Conservation (phyloP, 1,140 invertebrate species). For the Papilio helenus region DNA sequence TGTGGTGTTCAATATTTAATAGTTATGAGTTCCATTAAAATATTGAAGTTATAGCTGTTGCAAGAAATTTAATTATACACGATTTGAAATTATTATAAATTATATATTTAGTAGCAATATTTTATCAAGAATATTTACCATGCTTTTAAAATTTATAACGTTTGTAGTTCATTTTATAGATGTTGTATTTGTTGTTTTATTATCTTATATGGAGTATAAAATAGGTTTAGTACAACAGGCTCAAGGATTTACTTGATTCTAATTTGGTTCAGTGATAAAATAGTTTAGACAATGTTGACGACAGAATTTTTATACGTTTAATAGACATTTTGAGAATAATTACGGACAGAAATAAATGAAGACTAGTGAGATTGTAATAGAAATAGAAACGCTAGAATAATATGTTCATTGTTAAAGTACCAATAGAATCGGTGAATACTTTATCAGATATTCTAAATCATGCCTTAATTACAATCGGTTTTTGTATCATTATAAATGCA, state of each 20-base stretch:
- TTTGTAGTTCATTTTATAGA: slow-evolving; percentile 26
- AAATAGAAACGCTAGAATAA: background rate
- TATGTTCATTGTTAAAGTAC: background rate
- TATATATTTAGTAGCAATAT: slow-evolving; percentile 15
- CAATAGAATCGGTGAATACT: background rate
- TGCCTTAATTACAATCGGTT: background rate
- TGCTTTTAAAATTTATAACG: slow-evolving; percentile 10
- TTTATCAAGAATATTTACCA: background rate
- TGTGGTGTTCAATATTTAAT: background rate
- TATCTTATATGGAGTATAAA: background rate
- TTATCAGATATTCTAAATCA: background rate
- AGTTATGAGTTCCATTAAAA: background rate
- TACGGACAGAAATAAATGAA: background rate
- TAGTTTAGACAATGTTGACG: slow-evolving; percentile 1
- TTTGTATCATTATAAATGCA: slow-evolving; percentile 2
- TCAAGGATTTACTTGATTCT: background rate
- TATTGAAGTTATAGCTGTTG: background rate
- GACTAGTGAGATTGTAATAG: background rate
- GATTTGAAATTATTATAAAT: slow-evolving; percentile 10
- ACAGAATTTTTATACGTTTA: slow-evolving; percentile 17
- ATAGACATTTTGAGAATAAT: background rate
- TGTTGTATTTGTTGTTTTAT: slow-evolving; percentile 7
- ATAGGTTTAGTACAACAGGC: background rate
- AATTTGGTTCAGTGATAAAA: background rate
- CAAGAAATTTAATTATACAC: background rate